Evolutionary conservation across 2,888 invertebrate genomes (phyloP), one percentile per base, ranked within the genome.

Genomic region (Plagodis dolabraria): DNA sequence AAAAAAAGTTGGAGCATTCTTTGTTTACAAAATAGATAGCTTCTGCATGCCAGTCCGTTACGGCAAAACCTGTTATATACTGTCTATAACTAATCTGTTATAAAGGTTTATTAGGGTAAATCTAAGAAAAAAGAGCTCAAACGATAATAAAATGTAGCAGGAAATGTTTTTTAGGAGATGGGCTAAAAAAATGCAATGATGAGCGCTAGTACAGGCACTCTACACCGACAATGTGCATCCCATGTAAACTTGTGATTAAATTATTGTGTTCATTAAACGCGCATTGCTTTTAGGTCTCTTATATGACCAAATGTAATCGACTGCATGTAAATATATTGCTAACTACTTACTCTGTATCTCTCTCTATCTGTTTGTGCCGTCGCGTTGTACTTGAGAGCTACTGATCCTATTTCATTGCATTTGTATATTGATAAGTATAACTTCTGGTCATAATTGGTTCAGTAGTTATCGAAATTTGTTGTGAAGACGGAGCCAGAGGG

Each of bases 281-380:
- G 65, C 57, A 56, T 60, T 55, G 56, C 53, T 61, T 64, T 53
- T 49, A 57, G 66, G 63, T 61, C 53, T 33, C 46, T 10, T 59
- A 64, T 57, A 59, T 43, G 62, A 61, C 64, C 59, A 43, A 10
- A 44, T 65, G 48, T 64, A 59, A 62, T 64, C 45, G 63, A 65
- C 60, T 64, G 67, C 65, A 56, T 69, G 67, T 67, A 65, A 63
- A 65, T 69, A 67, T 67, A 56, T 47, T 46, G 60, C 59, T 65
- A 59, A 53, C 49, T 57, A 22, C 45, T 56, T 47, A 46, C 54
- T 45, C 60, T 63, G 54, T 64, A 22, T 22, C 61, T 68, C 59
- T 67, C 53, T 65, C 56, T 62, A 35, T 59, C 38, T 63, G 62
- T 64, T 63, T 55, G 49, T 64, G 53, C 34, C 45, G 53, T 58